Conservation (phyloP, 2,888 invertebrate genomes). For the Leptinotarsa haldemani region DNA sequence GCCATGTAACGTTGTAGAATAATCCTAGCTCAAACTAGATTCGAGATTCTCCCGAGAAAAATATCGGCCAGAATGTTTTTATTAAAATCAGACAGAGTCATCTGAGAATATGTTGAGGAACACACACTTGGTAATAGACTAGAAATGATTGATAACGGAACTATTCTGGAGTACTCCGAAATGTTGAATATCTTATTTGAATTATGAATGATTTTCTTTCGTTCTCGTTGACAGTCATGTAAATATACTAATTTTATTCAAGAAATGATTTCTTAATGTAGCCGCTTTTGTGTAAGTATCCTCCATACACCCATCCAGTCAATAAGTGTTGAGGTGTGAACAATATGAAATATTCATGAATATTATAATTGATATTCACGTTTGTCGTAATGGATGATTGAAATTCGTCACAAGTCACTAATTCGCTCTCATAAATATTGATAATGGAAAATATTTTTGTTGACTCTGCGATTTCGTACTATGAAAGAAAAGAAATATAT, state of each 20-base stretch:
- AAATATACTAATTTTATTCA: not conserved
- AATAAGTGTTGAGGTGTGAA: slow-evolving; percentile 23
- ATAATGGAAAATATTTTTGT: slow-evolving; percentile 4
- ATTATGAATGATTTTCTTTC: no score
- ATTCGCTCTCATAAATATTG: slow-evolving; percentile 19
- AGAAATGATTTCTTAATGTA: not conserved
- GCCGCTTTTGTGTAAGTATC: not conserved
- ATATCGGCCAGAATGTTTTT: no score
- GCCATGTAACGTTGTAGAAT: no score
- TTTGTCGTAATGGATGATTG: slow-evolving; percentile 22
- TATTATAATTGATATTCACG: slow-evolving; percentile 24
- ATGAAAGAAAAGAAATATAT: not conserved
- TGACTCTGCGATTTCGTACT: not conserved
- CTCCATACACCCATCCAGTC: not conserved
- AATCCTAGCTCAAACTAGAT: no score
- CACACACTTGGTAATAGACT: no score
- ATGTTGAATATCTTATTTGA: no score
- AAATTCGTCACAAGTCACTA: slow-evolving; percentile 24
- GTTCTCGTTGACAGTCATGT: no score
- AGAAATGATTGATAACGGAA: no score
- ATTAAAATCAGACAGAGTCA: no score
- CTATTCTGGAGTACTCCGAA: no score
- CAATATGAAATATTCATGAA: slow-evolving; percentile 25
- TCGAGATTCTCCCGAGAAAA: no score
- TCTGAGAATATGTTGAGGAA: no score